Base-by-base conservation (phyloP, 92 coral and sea anemone genomes). In the Parazoanthus darwini region DNA sequence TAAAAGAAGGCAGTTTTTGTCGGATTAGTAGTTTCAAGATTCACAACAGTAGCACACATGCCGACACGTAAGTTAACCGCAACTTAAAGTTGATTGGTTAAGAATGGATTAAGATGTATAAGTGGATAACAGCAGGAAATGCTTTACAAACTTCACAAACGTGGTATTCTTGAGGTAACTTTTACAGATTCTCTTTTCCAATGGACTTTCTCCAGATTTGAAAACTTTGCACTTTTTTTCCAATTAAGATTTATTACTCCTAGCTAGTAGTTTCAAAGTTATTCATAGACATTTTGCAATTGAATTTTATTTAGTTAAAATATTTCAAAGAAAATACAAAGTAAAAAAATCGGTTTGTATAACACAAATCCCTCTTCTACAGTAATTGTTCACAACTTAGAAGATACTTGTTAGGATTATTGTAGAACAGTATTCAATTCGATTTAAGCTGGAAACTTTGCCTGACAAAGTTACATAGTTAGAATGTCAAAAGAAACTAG, bases 31-130 rank as follows among this genome's bases (percentile, higher is more conserved):
- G 14, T 67, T 11, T 46, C 23, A 46, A 43, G 10, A 39, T 16
- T 74, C 63, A 59, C 63, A 84, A 50, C 25, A 15, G 15, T 48
- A 72, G 8, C 10, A 36, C 29, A 70, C 44, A 84, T 68, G 10
- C 70, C 87, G 66, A 48, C 78, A 84, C 87, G 77, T 51, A 84
- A 51, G 58, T 71, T 43, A 71, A 72, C 87, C 78, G 48, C 87
- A 43, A 44, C 78, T 48, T 48, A 38, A 44, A 72, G 63, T 48
- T 73, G 79, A 84, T 72, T 84, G 78, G 87, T 4, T 73, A 23
- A 18, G 39, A 33, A 5, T 84, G 5, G 20, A 48, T 48, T 7
- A 48, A 48, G 75, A 84, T 13, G 48, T 20, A 48, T 36, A 9
- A 36, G 87, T 33, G 15, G 43, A 46, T 84, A 29, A 4, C 33